Conservation (phyloP, 1,140 invertebrate species). For the Drosophila triauraria region DNA sequence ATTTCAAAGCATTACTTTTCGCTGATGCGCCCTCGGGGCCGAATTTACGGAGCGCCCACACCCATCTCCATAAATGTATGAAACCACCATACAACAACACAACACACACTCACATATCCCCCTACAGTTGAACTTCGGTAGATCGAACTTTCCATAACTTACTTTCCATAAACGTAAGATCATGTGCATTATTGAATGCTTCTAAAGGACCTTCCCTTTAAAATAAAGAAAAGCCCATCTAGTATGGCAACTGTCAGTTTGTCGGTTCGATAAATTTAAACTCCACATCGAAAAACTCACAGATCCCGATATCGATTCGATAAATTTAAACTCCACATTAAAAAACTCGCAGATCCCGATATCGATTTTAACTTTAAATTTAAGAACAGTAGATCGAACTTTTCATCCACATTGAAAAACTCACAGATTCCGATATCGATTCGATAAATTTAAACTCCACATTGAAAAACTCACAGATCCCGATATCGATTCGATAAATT, state of each 20-base stretch:
- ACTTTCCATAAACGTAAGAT: not conserved
- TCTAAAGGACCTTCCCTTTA: not conserved
- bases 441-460: not conserved
- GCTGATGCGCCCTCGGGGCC: slow-evolving; percentile 74
- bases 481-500: not conserved
- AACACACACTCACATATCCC: slow-evolving; percentile 19
- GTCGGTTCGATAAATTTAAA: not conserved
- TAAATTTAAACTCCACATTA: not conserved
- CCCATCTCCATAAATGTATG: slow-evolving; percentile 49
- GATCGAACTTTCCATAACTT: not conserved
- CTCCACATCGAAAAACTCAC: not conserved
- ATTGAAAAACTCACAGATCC: not conserved
- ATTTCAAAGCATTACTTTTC: slow-evolving; percentile 77
- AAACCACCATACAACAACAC: slow-evolving; percentile 9
- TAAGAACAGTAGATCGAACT: no score
- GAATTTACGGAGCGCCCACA: slow-evolving; percentile 60
- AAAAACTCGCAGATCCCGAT: not conserved
- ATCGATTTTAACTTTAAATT: no score
- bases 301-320: not conserved
- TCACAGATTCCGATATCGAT: no score
- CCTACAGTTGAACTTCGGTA: slow-evolving; percentile 5
- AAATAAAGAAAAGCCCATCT: not conserved
- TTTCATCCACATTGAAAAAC: not conserved
- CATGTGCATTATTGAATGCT: no score
- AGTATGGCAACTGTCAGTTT: no score